A percentile compares a stretch with the other conserved stretches of the same genome.
phyloP scores from a whole-genome alignment of 2,888 invertebrate genomes.

The Ichneumoninae sp. region DNA sequence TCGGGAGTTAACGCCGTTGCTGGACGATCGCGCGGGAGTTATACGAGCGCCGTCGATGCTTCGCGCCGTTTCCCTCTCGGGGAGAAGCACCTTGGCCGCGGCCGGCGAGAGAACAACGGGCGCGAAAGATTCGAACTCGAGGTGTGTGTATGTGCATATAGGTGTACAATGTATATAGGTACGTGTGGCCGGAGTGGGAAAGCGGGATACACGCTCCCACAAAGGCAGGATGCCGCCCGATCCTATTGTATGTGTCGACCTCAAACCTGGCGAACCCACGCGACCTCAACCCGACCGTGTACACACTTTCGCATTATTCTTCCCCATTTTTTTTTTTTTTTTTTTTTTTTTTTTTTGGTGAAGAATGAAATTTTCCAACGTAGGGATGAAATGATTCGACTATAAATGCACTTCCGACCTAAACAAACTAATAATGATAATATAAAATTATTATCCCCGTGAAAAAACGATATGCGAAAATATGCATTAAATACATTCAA shows the following conservation, averaged over 20 bases:
- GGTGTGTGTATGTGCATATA: background rate
- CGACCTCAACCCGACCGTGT: slow-evolving; percentile 67
- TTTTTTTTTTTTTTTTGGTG: background rate
- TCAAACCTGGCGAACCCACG: slow-evolving; percentile 74
- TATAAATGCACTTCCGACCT: no score
- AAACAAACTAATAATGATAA: no score
- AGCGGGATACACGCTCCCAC: slow-evolving; percentile 67
- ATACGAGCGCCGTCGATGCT: slow-evolving; percentile 10
- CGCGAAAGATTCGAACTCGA: slow-evolving; percentile 25
- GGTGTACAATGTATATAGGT: background rate
- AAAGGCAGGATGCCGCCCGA: slow-evolving; percentile 78
- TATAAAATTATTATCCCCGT: no score
- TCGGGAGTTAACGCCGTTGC: slow-evolving; percentile 34
- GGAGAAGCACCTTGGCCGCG: slow-evolving; percentile 34
- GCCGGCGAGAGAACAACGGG: slow-evolving; percentile 20
- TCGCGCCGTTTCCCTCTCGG: slow-evolving; percentile 30
- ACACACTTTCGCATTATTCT: slow-evolving; percentile 71
- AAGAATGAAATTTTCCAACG: background rate
- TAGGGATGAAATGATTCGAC: background rate
- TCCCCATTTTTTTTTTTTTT: slow-evolving; percentile 3
- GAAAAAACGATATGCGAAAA: no score
- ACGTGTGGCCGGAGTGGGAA: slow-evolving; percentile 54
- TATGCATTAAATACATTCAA: no score
- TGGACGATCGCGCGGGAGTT: slow-evolving; percentile 41
- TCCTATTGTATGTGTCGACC: slow-evolving; percentile 71